Evolutionary conservation across 2,113 vertebrate genomes (phyloP).

Genomic region (Sylvietta virens): DNA sequence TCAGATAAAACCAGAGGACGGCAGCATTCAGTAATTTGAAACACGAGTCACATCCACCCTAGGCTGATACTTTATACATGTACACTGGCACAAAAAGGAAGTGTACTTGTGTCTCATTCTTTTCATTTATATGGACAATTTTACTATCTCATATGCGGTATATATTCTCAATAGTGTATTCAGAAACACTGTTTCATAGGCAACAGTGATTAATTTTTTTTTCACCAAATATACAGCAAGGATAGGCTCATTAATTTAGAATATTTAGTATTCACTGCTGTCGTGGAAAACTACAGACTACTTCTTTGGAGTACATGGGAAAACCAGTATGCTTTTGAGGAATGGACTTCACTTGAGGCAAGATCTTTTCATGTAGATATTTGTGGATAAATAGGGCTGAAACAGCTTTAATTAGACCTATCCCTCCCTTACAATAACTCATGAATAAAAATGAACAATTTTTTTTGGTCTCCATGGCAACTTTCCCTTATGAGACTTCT

Average conservation of each 20-base stretch:
- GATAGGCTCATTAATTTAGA: neutral
- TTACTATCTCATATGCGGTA: neutral
- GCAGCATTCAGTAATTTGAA: neutral
- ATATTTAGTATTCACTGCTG: neutral
- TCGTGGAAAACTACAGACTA: neutral
- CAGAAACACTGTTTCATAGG: neutral
- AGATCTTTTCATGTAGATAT: conserved; percentile 23
- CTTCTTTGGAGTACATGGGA: neutral
- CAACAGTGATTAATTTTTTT: neutral
- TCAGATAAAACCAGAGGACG: neutral
- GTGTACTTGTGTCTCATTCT: neutral
- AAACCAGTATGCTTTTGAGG: neutral
- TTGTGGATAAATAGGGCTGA: conserved; percentile 33
- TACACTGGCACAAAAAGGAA: neutral
- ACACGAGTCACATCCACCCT: neutral
- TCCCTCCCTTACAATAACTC: conserved; percentile 24
- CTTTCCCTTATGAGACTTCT: neutral
- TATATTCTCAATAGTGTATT: neutral
- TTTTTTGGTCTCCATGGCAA: conserved; percentile 29
- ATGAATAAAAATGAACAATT: conserved; percentile 45
- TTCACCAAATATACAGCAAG: neutral
- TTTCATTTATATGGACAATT: neutral
- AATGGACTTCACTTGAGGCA: conserved; percentile 40
- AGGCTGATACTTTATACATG: neutral
- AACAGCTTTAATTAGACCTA: conserved; percentile 34